phyloP scores from a whole-genome alignment of 1,140 invertebrate genomes.

The Geopemphigus sp. region DNA sequence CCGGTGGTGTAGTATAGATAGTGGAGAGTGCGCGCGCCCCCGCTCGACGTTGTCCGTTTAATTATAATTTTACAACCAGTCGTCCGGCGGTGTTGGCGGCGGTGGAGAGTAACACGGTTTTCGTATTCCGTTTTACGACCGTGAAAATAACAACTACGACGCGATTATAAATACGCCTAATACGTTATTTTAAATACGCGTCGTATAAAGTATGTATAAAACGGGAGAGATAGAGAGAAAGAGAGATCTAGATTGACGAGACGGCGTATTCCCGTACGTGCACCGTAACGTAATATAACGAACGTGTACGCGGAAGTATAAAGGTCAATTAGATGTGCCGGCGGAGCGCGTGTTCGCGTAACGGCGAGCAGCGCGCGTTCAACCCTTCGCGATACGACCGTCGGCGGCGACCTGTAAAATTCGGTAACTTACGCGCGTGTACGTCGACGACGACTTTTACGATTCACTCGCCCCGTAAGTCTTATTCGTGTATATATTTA shows the following conservation, averaged over 20 bases:
- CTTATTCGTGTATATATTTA: background rate
- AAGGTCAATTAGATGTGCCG: background rate
- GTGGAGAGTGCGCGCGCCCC: background rate
- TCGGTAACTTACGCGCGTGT: background rate
- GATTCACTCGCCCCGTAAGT: background rate
- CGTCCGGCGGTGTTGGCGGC: background rate
- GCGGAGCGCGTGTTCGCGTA: background rate
- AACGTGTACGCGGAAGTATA: too few relatives aligned
- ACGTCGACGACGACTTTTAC: conserved; percentile 5
- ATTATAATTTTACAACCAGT: conserved; percentile 38
- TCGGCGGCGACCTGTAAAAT: conserved; percentile 27
- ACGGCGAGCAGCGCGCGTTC: background rate
- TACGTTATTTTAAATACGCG: background rate
- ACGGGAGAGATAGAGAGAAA: background rate
- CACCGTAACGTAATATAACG: too few relatives aligned
- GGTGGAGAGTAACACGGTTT: conserved; percentile 15
- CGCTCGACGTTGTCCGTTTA: background rate
- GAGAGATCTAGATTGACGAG: background rate
- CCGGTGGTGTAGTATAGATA: too few relatives aligned
- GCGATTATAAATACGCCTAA: background rate
- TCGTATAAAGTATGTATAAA: too few relatives aligned
- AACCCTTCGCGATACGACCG: background rate
- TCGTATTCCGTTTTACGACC: conserved; percentile 1
- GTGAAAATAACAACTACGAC: background rate
- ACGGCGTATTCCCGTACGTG: background rate